Conservation (phyloP, 1,140 invertebrate species). For the Vanessa atalanta region DNA sequence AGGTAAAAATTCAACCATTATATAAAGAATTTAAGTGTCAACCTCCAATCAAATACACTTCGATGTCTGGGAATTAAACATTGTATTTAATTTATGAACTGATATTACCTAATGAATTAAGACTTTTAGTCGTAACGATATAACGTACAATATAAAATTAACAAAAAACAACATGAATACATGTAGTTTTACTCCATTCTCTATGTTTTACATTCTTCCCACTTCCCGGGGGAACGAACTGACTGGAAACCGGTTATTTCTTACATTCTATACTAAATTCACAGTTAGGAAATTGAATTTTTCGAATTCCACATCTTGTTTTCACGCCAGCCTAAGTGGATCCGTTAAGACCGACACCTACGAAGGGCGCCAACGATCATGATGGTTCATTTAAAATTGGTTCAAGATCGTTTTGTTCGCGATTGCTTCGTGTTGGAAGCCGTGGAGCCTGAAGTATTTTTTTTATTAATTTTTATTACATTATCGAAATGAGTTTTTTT, state of each 20-base stretch:
- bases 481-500: background rate
- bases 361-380: constrained; percentile 29
- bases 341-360: constrained; percentile 28
- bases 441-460: constrained; percentile 43
- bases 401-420: constrained; percentile 46
- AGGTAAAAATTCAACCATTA: too few relatives aligned
- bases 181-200: constrained; percentile 61
- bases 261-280: constrained; percentile 72
- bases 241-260: constrained; percentile 64
- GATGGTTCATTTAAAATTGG: constrained; percentile 43
- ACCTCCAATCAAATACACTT: too few relatives aligned
- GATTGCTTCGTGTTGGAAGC: constrained; percentile 31
- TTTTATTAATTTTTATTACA: constrained; percentile 12
- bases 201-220: constrained; percentile 70
- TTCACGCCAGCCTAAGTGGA: constrained; percentile 46
- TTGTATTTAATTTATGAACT: too few relatives aligned
- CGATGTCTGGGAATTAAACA: too few relatives aligned
- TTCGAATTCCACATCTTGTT: constrained; percentile 64
- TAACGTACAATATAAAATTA: constrained; percentile 35
- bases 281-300: constrained; percentile 75
- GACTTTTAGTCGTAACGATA: constrained; percentile 21
- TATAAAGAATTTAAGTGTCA: too few relatives aligned
- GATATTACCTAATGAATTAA: background rate
- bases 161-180: constrained; percentile 42
- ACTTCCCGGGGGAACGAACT: constrained; percentile 53